Evolutionary conservation across 2,888 invertebrate genomes (phyloP), one percentile per base, ranked within the genome.

Genomic region (Gymnocheta viridis): DNA sequence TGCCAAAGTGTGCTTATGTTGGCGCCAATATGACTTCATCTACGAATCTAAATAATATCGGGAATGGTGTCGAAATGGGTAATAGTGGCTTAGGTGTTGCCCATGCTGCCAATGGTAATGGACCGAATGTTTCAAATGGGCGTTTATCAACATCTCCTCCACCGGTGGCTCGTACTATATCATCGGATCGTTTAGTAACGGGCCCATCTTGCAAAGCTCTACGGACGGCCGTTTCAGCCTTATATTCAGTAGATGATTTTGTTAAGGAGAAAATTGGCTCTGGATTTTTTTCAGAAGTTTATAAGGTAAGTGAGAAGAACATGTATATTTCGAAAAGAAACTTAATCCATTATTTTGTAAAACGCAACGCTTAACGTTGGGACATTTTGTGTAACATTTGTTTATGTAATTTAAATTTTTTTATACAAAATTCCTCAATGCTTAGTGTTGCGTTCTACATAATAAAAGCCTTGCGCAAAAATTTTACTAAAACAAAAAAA

Each of bases 211-310:
- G 97, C 92, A 96, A 96, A 88, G 98, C 98, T 51, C 93, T 98
- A 70, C 95, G 96, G 90, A 96, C 97, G 88, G 98, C 98, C 62
- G 98, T 98, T 76, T 96, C 98, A 64, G 96, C 97, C 54, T 94
- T 99, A 72, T 97, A 98, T 91, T 95, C 98, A 56, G 95, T 98
- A 87, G 98, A 98, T 93, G 98, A 99, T 93, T 98, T 99, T 92
- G 94, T 95, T 87, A 94, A 96, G 91, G 98, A 98, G 92, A 97
- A 97, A 93, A 97, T 99, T 89, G 99, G 98, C 62, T 94, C 96
- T 67, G 99, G 99, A 86, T 99, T 99, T 93, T 99, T 98, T 93
- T 98, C 98, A 4, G 98, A 98, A 93, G 98, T 99, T 85, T 98
- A 96, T 93, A 98, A 98, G 96, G 99, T 98, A 93, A 94, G 94